Evolutionary conservation across 1,140 invertebrate species (phyloP), one percentile per base, ranked within the genome.

Genomic region (Lucilia cuprina): DNA sequence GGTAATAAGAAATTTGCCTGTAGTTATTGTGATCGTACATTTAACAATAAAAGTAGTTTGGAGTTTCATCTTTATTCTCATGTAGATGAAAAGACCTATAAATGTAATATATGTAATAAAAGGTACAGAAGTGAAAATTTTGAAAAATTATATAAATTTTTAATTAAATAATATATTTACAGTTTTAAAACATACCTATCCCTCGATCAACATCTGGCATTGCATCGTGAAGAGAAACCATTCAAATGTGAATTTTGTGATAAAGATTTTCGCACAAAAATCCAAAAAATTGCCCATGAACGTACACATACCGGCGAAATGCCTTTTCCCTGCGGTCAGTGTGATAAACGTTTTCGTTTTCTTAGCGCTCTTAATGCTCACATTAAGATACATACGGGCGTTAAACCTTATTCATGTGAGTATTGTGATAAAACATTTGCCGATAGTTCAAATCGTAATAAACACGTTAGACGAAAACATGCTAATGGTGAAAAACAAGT

Each of bases 241-340:
- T 85, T 84, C 17, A 25, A 19, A 41, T 85, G 85, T 70, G 47
- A 82, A 49, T 75, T 65, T 50, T 85, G 85, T 41, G 47, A 75
- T 0, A 85, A 85, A 60, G 14, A 41, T 13, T 85, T 85, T 84
- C 85, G 85, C 17, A 85, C 77, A 9, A 83, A 84, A 25, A 80
- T 75, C 60, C 65, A 41, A 17, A 82, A 82, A 17, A 21, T 41
- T 9, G 41, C 85, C 0, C 85, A 85, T 34, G 83, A 84, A 35
- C 65, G 85, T 4, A 75, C 82, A 47, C 85, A 85, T n/a, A 85
- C 85, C 21, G 85, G 85, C 2, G 85, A 85, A 74, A 82, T 77
- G 50, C 85, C 85, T 9, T 85, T 60, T 21, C 19, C 75, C 50
- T 85, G 85, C 55, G 41, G 10, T 9, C 49, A 75, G 7, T 85